Conservation (phyloP, 1,140 invertebrate genomes). For the Capitella teleta region DNA sequence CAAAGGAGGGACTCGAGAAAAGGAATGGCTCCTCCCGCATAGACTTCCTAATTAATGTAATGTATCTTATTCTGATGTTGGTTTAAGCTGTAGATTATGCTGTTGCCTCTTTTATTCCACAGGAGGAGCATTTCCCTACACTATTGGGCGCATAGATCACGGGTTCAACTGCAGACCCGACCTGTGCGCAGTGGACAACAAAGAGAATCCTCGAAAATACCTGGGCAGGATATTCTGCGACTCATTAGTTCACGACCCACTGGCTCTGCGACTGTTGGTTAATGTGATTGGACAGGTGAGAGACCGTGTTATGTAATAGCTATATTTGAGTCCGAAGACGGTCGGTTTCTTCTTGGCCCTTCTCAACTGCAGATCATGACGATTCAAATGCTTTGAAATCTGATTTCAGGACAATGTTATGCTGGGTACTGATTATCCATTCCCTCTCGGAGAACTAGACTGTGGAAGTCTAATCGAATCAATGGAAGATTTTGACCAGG, state of each 20-base stretch:
- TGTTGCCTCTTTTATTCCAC: too few species aligned
- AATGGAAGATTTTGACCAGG: neutral
- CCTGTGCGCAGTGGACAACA: conserved; percentile 47
- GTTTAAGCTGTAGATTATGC: too few species aligned
- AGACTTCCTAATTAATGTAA: too few species aligned
- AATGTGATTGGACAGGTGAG: conserved; percentile 47
- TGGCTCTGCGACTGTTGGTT: conserved; percentile 45
- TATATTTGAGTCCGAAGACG: too few species aligned
- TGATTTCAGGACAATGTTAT: neutral
- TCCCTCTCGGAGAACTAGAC: conserved; percentile 49
- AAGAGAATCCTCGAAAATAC: conserved; percentile 40
- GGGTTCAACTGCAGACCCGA: conserved; percentile 49
- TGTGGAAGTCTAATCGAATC: conserved; percentile 37
- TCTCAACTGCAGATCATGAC: too few species aligned
- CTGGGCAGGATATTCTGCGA: conserved; percentile 50
- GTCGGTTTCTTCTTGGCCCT: too few species aligned
- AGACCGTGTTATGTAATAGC: conserved; percentile 1
- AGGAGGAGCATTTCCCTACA: conserved; percentile 51
- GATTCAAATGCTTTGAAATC: too few species aligned
- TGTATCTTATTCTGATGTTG: too few species aligned
- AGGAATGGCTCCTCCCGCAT: too few species aligned
- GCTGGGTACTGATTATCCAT: conserved; percentile 18
- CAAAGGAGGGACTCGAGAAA: too few species aligned
- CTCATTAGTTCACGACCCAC: conserved; percentile 48
- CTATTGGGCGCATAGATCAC: conserved; percentile 48